Conservation (phyloP, 2,888 invertebrate species). For the Andrena bicolor region DNA sequence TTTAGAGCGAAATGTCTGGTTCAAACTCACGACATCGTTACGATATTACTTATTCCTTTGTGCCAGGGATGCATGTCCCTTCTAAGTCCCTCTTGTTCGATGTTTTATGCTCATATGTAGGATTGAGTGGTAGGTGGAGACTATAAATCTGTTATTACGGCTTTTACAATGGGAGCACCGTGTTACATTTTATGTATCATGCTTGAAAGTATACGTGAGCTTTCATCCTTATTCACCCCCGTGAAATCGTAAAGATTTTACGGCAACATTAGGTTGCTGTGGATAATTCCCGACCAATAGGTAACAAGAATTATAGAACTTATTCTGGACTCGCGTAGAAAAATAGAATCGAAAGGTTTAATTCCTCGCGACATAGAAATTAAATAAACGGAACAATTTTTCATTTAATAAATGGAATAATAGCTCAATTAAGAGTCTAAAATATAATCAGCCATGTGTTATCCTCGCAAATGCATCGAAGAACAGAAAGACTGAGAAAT, state of each 20-base stretch:
- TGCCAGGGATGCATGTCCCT: too few species aligned
- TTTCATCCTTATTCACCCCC: background rate
- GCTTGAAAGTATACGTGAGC: slow-evolving; percentile 20
- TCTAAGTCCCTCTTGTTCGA: background rate
- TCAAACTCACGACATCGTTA: background rate
- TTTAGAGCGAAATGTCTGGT: background rate
- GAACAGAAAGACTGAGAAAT: background rate
- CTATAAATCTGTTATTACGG: slow-evolving; percentile 28
- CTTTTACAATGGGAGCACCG: background rate
- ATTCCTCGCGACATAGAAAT: background rate
- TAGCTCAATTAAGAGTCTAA: background rate
- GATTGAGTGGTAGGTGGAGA: background rate
- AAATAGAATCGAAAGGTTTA: background rate
- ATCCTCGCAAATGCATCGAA: background rate
- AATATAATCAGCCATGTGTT: background rate
- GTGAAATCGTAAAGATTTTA: slow-evolving; percentile 30
- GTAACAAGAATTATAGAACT: background rate
- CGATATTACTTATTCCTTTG: background rate
- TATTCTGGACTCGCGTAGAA: background rate
- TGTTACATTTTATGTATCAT: slow-evolving; percentile 13
- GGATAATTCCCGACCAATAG: background rate
- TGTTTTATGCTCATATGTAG: background rate
- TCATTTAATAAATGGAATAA: background rate
- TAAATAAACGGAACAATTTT: background rate
- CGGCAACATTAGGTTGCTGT: background rate